Conservation (phyloP, 1,140 invertebrate genomes). For the Piezodorus guildinii region DNA sequence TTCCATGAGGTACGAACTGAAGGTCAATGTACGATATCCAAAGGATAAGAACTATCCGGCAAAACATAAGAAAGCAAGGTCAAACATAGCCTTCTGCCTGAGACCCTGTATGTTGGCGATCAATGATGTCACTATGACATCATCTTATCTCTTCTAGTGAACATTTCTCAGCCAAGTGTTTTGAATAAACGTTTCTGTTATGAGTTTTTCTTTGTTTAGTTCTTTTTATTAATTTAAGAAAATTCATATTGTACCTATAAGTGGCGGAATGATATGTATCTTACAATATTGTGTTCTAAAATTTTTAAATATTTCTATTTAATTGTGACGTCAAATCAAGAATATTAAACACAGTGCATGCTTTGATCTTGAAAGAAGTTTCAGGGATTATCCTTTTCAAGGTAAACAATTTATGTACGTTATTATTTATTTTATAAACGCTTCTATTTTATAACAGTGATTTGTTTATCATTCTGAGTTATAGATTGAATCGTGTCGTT, state of each 20-base stretch:
- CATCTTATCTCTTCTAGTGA: slow-evolving; percentile 20
- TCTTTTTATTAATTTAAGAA: background rate
- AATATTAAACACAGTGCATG: slow-evolving; percentile 13
- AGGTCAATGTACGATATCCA: too few relatives aligned
- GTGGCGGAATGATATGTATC: too few relatives aligned
- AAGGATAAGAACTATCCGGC: too few relatives aligned
- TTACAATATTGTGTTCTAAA: background rate
- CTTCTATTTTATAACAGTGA: too few relatives aligned
- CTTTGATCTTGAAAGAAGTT: slow-evolving; percentile 2
- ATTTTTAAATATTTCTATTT: slow-evolving; percentile 4
- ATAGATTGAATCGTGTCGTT: too few relatives aligned
- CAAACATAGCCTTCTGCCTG: background rate
- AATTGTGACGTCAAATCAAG: slow-evolving; percentile 12
- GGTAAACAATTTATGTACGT: slow-evolving; percentile 4
- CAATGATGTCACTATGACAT: slow-evolving; percentile 25
- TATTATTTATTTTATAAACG: background rate
- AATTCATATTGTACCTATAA: too few relatives aligned
- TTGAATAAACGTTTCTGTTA: slow-evolving; percentile 2
- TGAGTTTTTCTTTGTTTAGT: background rate
- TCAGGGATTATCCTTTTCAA: slow-evolving; percentile 10
- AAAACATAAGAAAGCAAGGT: slow-evolving; percentile 4
- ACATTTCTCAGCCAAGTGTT: slow-evolving; percentile 16
- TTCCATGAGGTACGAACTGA: too few relatives aligned
- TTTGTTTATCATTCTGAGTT: too few relatives aligned
- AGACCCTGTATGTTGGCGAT: slow-evolving; percentile 21